A percentile compares a stretch with the other conserved stretches of the same genome.
These are phyloP conservation scores for Drosophila affinis DNA, from an alignment of 2,888 invertebrate genomes.

Conservation along the genomic window DNA sequence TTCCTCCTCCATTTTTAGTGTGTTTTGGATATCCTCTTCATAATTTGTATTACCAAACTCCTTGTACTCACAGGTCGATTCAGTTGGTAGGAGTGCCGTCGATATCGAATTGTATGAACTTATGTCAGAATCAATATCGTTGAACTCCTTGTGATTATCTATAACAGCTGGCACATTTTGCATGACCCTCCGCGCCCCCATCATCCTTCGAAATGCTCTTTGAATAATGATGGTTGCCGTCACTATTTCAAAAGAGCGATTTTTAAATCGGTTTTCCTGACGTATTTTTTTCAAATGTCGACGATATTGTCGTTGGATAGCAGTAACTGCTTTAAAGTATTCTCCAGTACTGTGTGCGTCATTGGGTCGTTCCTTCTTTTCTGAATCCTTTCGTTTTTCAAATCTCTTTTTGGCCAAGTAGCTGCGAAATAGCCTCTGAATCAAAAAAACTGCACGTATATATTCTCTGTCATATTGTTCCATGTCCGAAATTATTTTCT, in stretches of 20 bases:
- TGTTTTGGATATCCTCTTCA: constrained; percentile 62
- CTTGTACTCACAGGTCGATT: constrained; percentile 53
- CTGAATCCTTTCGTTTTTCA: constrained; percentile 1
- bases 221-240: constrained; percentile 85
- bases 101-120: constrained; percentile 78
- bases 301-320: constrained; percentile 76
- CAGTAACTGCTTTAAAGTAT: constrained; percentile 67
- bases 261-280: constrained; percentile 17
- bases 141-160: constrained; percentile 54
- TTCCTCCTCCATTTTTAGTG: constrained; percentile 63
- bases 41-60: constrained; percentile 50
- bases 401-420: constrained; percentile 41
- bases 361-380: background rate
- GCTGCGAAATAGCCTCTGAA: constrained; percentile 54
- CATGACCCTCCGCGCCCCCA: constrained; percentile 36
- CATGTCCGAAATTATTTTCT: constrained; percentile 8
- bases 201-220: constrained; percentile 85
- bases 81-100: constrained; percentile 75
- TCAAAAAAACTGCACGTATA: constrained; percentile 50
- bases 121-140: constrained; percentile 74
- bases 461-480: constrained; percentile 41
- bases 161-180: constrained; percentile 35
- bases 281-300: constrained; percentile 52
- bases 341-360: constrained; percentile 44
- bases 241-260: constrained; percentile 35